Conservation (phyloP, 2,797 vertebrate species). For the Adelosebastes latens region DNA sequence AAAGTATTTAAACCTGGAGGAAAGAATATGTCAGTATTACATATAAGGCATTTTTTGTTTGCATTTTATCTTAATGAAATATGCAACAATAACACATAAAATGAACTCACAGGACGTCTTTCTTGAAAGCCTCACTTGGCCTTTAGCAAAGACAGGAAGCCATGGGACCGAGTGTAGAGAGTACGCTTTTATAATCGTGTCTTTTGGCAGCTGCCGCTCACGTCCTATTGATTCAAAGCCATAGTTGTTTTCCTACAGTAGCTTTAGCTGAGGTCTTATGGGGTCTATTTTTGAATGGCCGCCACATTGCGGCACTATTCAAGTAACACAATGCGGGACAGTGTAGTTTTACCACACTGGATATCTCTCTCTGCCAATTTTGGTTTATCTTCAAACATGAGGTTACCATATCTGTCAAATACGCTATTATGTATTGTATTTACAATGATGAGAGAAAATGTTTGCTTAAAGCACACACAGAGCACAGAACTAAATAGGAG, state of each 20-base stretch:
- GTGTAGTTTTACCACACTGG: background rate
- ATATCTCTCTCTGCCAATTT: background rate
- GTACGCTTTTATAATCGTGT: conserved; percentile 1
- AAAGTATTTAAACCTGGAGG: background rate
- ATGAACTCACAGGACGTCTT: background rate
- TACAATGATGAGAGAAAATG: background rate
- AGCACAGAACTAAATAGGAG: background rate
- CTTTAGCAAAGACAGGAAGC: background rate
- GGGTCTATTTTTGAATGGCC: background rate
- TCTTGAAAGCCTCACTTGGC: conserved; percentile 16
- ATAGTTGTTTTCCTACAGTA: conserved; percentile 4
- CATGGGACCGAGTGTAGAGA: background rate
- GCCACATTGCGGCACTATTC: conserved; percentile 1
- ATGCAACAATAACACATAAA: background rate
- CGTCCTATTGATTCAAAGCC: conserved; percentile 32
- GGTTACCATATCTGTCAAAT: background rate
- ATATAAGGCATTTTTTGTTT: background rate
- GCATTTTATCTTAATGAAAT: background rate
- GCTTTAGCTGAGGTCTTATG: background rate
- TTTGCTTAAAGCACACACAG: conserved; percentile 13
- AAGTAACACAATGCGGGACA: background rate
- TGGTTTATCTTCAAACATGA: background rate
- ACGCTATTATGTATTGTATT: conserved; percentile 1
- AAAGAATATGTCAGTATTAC: background rate
- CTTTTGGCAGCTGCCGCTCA: conserved; percentile 31